Evolutionary conservation across 2,113 vertebrate species (phyloP).

Genomic region (Hemiprocne comata): DNA sequence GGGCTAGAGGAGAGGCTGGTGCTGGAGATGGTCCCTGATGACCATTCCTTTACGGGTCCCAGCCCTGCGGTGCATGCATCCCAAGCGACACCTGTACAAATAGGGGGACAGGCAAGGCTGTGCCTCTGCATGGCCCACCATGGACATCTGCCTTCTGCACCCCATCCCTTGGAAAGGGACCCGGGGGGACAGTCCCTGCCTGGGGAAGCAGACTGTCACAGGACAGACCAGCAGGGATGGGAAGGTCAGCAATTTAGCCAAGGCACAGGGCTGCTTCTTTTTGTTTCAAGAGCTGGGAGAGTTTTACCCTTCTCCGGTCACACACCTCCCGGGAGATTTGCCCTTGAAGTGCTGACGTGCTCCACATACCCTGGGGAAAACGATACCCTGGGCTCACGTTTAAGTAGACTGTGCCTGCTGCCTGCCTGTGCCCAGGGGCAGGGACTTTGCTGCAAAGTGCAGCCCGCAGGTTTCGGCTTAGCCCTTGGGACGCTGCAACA

Average conservation of each 20-base stretch:
- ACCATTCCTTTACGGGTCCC: fast-evolving
- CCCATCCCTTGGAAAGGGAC: background rate
- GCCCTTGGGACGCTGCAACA: background rate
- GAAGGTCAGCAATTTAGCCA: background rate
- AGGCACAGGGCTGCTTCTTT: background rate
- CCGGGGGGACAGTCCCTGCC: background rate
- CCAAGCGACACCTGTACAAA: background rate
- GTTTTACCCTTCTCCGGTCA: background rate
- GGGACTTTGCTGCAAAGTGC: background rate
- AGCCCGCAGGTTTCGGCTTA: background rate
- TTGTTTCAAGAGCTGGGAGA: background rate
- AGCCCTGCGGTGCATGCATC: background rate
- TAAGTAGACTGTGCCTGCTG: background rate
- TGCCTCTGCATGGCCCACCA: background rate
- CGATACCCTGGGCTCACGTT: background rate
- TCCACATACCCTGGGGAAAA: background rate
- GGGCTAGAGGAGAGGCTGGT: background rate
- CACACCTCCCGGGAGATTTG: fast-evolving
- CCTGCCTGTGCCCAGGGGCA: fast-evolving
- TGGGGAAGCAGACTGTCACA: background rate
- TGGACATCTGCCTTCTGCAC: background rate
- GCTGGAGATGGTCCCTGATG: background rate
- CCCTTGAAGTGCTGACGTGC: background rate
- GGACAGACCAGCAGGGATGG: background rate
- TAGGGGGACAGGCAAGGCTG: background rate